Percentiles rank a stretch among this genome's conserved stretches.
Evolutionary conservation across 2,888 invertebrate genomes (phyloP).

Genomic region (Amiota communis): DNA sequence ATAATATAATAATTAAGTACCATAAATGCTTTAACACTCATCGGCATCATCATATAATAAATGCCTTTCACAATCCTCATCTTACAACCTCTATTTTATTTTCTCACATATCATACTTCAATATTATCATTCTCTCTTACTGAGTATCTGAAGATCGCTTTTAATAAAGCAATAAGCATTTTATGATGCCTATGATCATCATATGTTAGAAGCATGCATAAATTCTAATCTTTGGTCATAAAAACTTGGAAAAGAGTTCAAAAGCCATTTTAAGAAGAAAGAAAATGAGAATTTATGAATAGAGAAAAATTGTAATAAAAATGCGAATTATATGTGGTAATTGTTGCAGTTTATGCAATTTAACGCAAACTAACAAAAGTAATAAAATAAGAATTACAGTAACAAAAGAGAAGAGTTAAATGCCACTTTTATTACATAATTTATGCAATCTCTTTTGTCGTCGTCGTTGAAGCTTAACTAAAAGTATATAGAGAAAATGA

Average conservation of each 20-base stretch:
- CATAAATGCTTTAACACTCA: neutral
- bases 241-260: slow-evolving; percentile 1
- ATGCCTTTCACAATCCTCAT: too few species aligned
- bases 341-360: slow-evolving; percentile 64
- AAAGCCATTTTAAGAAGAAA: slow-evolving; percentile 32
- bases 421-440: slow-evolving; percentile 64
- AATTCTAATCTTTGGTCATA: slow-evolving; percentile 41
- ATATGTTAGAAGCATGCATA: slow-evolving; percentile 16
- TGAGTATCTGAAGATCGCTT: neutral
- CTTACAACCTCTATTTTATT: neutral
- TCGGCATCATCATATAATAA: too few species aligned
- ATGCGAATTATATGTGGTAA: slow-evolving; percentile 48
- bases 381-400: neutral
- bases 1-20: too few species aligned
- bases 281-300: slow-evolving; percentile 32
- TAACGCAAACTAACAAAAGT: slow-evolving; percentile 49
- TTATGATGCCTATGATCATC: neutral
- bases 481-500: slow-evolving; percentile 27
- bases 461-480: neutral
- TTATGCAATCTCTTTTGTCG: slow-evolving; percentile 56
- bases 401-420: slow-evolving; percentile 18
- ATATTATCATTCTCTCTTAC: too few species aligned
- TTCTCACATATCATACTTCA: neutral
- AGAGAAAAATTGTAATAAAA: slow-evolving; percentile 53
- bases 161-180: slow-evolving; percentile 3